Evolutionary conservation across 2,888 invertebrate genomes (phyloP), one percentile per base, ranked within the genome.

Genomic region (Mythimna pallens): DNA sequence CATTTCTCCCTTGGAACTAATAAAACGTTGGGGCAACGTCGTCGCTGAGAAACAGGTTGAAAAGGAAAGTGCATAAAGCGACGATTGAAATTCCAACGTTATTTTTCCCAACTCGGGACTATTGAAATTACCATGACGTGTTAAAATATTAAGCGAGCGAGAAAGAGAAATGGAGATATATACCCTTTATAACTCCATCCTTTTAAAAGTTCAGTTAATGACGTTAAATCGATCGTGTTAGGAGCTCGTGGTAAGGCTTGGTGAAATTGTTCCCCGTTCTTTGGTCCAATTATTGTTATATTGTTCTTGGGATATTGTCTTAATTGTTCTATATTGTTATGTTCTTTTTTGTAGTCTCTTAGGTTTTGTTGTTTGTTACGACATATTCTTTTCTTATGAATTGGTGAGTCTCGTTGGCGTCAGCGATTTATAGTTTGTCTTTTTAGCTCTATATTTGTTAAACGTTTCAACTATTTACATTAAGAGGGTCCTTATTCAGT

Each of bases 21-120:
- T 78, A 85, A 82, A 84, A 76, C 65, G 73, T 63, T 59, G 72
- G 54, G 34, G 50, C 9, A 65, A 67, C 50, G 76, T 70, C 73
- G 76, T 86, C 64, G 77, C 80, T 69, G 58, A 55, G 75, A 64
- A 59, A 70, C 61, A 52, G 30, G 36, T 57, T 43, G 59, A 75
- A 34, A 68, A 57, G 25, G 61, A 74, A 79, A 85, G 69, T 86
- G 85, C 85, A 86, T 86, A 78, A 76, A 78, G 54, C 61, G 59
- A 77, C 78, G 65, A 85, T 84, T 80, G 85, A 80, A 84, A 82
- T 80, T 78, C 83, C 80, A 54, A 17, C 43, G 40, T 67, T 74
- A 75, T 73, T 75, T 76, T 80, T 78, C 65, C 30, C 68, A 65
- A 70, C 36, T 67, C 5, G 14, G 14, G 43, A 4, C 43, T 2